Evolutionary conservation across 2,797 vertebrate genomes (phyloP), one percentile per base, ranked within the genome.

Genomic region (Urosaurus nigricauda): DNA sequence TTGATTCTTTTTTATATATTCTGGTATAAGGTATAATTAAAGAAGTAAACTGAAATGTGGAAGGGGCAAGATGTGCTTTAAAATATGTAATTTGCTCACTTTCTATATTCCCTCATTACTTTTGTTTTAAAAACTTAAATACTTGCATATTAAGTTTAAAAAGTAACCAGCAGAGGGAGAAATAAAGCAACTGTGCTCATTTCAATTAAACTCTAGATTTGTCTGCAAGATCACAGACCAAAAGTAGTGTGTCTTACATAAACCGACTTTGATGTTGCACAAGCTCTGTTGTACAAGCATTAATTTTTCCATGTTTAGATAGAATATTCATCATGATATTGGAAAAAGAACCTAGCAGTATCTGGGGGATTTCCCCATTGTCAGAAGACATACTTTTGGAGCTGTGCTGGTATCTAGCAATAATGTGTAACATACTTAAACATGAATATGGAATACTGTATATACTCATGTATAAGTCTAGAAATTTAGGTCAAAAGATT

Each of bases 1-100:
- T 2, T 84, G 60, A 17, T 16, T 74, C 5, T n/a, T 63, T 71
- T 35, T 58, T 51, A 1, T 3, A 12, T 77, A 43, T 71, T 58
- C 35, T 58, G 32, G 35, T 29, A 40, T 14, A 11, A 19, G 60
- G 60, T 90, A 94, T 40, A 47, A 0, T 92, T 95, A n/a, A 77
- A 35, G 29, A 6, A 40, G 6, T 65, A 29, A 19, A 60, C 60
- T 40, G 47, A 60, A 19, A 60, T 65, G 70, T 53, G 53, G 63
- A 79, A 79, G 43, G 43, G 53, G 40, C 11, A 17, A 70, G 43
- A 37, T 37, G 40, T 12, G n/a, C 58, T 60, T 26, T 21, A 16
- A 2, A 35, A 26, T 77, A 35, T 53, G 8, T 79, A 11, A 56
- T 26, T 51, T 77, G 78, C 16, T 47, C 74, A 43, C 0, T 1